Evolutionary conservation across 37 sponge, comb jelly and placozoan species (phyloP), one percentile per base, ranked within the genome.

Genomic region (Beroe ovata): DNA sequence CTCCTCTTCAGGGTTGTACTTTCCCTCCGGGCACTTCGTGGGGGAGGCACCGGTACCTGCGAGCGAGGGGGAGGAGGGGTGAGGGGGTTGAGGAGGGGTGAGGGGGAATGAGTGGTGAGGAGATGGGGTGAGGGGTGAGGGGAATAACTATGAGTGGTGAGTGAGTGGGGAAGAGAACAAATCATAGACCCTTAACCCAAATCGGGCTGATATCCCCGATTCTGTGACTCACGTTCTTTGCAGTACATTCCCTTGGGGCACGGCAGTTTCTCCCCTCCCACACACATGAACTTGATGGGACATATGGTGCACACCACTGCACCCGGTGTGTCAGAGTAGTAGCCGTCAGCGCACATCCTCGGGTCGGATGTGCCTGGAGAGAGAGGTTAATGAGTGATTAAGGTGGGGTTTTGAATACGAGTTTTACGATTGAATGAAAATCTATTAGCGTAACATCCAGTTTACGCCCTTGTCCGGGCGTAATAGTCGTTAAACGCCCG

Each of bases 271-370:
- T 6, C 38, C 6, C 71, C 71, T 8, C 21, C 36, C 6, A 69
- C 71, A 28, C 71, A 69, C 71, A 25, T 16, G 71, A 69, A 69
- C 38, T 25, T 16, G 19, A 25, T 19, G 8, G 71, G 71, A 69
- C 71, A 69, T 6, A 36, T 34, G 20, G 71, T 69, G 25, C 71
- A 69, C 8, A 25, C 38, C 38, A 25, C 25, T 2, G 18, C 20
- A 36, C 71, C 71, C 8, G 36, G 18, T 1, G 71, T 36, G 71
- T 69, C 38, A 25, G 71, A 25, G 71, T 69, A 69, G 38, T 34
- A 36, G 32, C 71, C 71, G 71, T 69, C 71, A 4, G 71, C 26
- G 32, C 71, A 69, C 32, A 69, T 14, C 38, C 4, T 69, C 37
- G 36, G 71, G 38, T 29, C 71, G 8, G 38, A 14, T 6, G 71